Evolutionary conservation across 2,113 vertebrate genomes (phyloP), one percentile per base, ranked within the genome.

Genomic region (Thalassoma bifasciatum): DNA sequence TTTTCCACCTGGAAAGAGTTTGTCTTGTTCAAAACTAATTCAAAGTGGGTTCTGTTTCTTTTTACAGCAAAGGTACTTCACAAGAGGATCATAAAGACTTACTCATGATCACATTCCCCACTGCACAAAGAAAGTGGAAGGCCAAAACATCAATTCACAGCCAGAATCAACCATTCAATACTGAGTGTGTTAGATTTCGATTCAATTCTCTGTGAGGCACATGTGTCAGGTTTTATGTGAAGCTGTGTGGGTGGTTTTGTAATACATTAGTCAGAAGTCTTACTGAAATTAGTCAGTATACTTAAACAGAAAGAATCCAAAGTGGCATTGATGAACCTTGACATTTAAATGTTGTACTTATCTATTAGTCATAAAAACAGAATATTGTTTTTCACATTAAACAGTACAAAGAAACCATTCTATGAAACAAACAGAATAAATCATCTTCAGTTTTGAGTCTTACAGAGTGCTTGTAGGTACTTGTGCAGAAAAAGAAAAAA

Each of bases 1-100:
- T 6, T 54, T 61, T 37, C 34, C 14, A 60, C n/a, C 16, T 52
- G 68, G 21, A 57, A 76, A 57, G 21, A 26, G 13, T 21, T 51
- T 10, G 19, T 21, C 26, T 26, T 26, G 13, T 37, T 24, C 57
- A 66, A 52, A 66, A 58, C 7, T 52, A 22, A 50, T 51, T 50
- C 17, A 8, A 61, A 44, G 14, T 8, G 21, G 19, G 10, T 19
- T 46, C 9, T 9, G 9, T 24, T 24, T 36, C 12, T 36, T n/a
- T 57, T 11, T n/a, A 44, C 56, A 14, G 63, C 30, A 57, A 49
- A 73, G 38, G 19, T 13, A 8, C 24, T 66, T 13, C 67, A 36
- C 56, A 1, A 11, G 23, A 57, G 59, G 19, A 46, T 66, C 47
- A 53, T n/a, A 22, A 42, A 62, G 30, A 16, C n/a, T 24, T 54